phyloP scores from a whole-genome alignment of 2,888 invertebrate genomes.

The Parascotia fuliginaria region DNA sequence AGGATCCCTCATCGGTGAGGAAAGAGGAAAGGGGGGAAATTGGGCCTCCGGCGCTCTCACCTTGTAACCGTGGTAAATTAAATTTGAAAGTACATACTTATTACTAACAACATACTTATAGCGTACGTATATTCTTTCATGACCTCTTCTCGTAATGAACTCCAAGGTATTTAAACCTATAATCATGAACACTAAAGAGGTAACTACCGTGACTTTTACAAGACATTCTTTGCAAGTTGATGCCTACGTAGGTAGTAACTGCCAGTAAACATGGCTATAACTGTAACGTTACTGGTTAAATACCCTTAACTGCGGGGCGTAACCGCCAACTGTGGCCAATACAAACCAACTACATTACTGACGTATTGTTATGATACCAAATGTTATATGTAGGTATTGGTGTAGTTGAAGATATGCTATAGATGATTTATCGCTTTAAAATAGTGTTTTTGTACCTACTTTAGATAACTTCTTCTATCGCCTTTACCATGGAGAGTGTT shows the following conservation, averaged over 20 bases:
- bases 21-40: no score
- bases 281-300: slow-evolving; percentile 14
- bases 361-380: slow-evolving; percentile 25
- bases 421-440: not conserved
- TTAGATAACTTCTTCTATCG: no score
- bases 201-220: not conserved
- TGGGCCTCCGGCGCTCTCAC: no score
- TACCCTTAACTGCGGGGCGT: not conserved
- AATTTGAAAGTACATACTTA: no score
- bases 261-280: not conserved
- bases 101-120: not conserved
- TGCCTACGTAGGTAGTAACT: not conserved
- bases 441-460: not conserved
- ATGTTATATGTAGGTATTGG: not conserved
- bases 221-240: not conserved
- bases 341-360: slow-evolving; percentile 17
- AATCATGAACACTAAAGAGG: not conserved
- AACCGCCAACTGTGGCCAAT: slow-evolving; percentile 14
- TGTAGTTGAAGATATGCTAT: slow-evolving; percentile 1
- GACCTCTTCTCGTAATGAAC: not conserved
- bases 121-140: not conserved
- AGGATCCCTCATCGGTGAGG: no score
- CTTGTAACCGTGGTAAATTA: no score
- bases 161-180: not conserved
- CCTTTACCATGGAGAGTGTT: no score